Base-by-base conservation (phyloP, 2,888 invertebrate species). In the Ctena decussata region DNA sequence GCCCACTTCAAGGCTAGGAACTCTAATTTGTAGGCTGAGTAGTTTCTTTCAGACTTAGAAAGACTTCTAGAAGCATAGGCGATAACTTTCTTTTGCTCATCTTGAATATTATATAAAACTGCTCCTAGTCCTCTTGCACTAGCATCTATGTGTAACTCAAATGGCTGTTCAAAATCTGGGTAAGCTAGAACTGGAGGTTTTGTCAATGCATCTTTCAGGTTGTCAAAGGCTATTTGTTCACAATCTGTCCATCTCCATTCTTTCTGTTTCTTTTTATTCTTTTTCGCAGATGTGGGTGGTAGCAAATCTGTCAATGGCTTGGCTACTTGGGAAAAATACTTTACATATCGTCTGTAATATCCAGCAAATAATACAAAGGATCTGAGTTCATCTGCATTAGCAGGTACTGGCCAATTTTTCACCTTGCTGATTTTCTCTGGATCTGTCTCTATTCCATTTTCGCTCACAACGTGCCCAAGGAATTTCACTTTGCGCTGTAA, bases 141-240 rank as follows among this genome's bases (percentile, higher is more conserved):
- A 15, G 88, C 88, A 73, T 87, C 86, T 41, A 75, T 79, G 30
- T 88, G 82, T 0, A 89, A 49, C 44, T 86, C 84, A 80, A 88
- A 90, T 0, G 18, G 89, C 21, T 44, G 15, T 1, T 35, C 27
- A 70, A 80, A 86, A 46, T 83, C 72, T 21, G 80, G 78, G 74
- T 72, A 85, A 18, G n/a, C n/a, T n/a, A n/a, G n/a, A n/a, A 77
- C 49, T 21, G 77, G 77, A n/a, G 82, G 82, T 11, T 65, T 46
- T 0, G 71, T 70, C 37, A 80, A 41, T 8, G 27, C 27, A 8
- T 12, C 32, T 44, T 80, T 75, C 18, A 80, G 49, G 5, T 79
- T 24, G 0, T 80, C n/a, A n/a, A 84, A 84, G 21, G 37, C 49
- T 15, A 37, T 32, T 32, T 76, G 35, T 39, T 80, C 73, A 2